phyloP scores from a whole-genome alignment of 2,113 vertebrate species.

The Rhea americana region DNA sequence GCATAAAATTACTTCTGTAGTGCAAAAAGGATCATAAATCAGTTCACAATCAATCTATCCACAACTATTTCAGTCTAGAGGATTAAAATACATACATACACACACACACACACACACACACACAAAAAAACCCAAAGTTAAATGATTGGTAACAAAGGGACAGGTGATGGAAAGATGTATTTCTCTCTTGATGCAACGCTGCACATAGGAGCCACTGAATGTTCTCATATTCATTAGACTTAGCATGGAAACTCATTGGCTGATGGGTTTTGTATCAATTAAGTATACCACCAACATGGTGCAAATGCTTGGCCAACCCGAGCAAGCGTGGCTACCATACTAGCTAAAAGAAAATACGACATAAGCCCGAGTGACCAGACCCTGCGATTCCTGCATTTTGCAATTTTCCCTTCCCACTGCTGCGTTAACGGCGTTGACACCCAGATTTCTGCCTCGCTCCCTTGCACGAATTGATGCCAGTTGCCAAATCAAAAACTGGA shows the following conservation, averaged over 20 bases:
- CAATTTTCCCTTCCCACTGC: fast-evolving
- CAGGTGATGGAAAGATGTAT: neutral
- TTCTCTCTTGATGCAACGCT: neutral
- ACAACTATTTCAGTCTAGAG: constrained; percentile 77
- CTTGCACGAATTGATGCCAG: neutral
- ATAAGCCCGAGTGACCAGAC: fast-evolving
- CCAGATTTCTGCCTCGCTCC: neutral
- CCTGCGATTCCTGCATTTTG: neutral
- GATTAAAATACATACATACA: constrained; percentile 44
- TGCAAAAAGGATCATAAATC: constrained; percentile 91
- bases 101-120: neutral
- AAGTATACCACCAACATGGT: neutral
- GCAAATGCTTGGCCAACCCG: neutral
- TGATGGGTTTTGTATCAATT: neutral
- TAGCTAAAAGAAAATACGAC: neutral
- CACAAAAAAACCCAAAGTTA: neutral
- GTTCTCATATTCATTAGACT: constrained; percentile 4
- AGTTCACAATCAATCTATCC: constrained; percentile 86
- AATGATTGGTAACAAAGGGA: neutral
- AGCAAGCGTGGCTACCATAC: neutral
- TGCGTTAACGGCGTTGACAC: fast-evolving
- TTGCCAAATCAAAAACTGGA: neutral
- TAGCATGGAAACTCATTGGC: neutral
- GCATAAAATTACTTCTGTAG: constrained; percentile 93
- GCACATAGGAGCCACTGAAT: neutral